Base-by-base conservation (phyloP, 2,113 vertebrate genomes). In the Callipepla squamata region DNA sequence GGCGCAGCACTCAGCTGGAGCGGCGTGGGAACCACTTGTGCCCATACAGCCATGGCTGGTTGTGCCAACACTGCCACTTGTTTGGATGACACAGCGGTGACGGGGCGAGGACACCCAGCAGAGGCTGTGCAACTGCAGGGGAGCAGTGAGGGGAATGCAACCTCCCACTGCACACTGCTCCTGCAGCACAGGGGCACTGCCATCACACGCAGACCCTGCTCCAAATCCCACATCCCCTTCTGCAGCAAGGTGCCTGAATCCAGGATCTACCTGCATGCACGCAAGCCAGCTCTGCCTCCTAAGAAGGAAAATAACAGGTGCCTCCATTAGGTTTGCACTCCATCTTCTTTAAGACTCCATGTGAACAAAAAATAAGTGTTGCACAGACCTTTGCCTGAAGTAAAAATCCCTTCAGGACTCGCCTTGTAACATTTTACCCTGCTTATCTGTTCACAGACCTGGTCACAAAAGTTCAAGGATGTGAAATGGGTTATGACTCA, bases 31-130 rank as follows among this genome's bases (percentile, higher is more conserved):
- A 76, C 75, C 70, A 5, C 85, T 59, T 30, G 53, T 81, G 94
- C 87, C 85, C 61, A 21, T 34, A 62, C 62, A 51, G 40, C 58
- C 4, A 4, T 0, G 3, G 55, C 7, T 75, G 81, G 76, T 57
- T 75, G 87, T 93, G 87, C 20, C 95, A 94, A 50, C 73, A 81
- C 5, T 51, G 87, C 61, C 3, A 1, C 21, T 89, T 87, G 85
- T 90, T 93, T 85, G 92, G 75, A 58, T 86, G 21, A 58, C 74
- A 36, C 0, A 0, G 72, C 0, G 0, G 61, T 0, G 1, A 11
- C 0, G 1, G 42, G 45, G 38, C 45, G 20, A 58, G 40, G 40
- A 28, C 18, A 50, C 40, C 81, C 73, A 85, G 67, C 83, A 85
- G 75, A 18, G 30, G 47, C 67, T 62, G 26, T 19, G 45, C 2